A percentile compares a stretch with the other conserved stretches of the same genome.
phyloP scores from a whole-genome alignment of 2,113 vertebrate genomes.

The Eolophus roseicapilla region DNA sequence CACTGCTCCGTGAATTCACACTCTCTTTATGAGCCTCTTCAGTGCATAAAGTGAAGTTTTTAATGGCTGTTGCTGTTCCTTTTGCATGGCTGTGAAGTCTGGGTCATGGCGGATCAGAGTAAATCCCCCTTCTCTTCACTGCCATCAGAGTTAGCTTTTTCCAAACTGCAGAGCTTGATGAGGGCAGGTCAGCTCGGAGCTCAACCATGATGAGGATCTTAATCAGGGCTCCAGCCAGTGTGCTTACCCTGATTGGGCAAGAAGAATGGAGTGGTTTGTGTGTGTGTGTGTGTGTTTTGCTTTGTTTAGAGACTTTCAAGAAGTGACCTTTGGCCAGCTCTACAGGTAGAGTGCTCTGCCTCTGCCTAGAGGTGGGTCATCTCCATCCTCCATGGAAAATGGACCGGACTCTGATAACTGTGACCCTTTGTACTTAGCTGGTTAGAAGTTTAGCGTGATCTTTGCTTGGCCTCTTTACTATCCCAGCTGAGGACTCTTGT shows the following conservation, averaged over 20 bases:
- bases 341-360: background rate
- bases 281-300: background rate
- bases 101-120: background rate
- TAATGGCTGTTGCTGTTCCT: conserved; percentile 12
- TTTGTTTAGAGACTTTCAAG: background rate
- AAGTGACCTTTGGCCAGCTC: background rate
- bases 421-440: background rate
- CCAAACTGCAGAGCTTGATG: background rate
- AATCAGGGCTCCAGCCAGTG: background rate
- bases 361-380: background rate
- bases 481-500: background rate
- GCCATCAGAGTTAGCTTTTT: background rate
- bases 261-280: background rate
- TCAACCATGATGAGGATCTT: background rate
- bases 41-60: background rate
- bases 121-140: background rate
- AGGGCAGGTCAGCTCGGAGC: background rate
- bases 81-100: conserved; percentile 16
- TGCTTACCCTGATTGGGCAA: background rate
- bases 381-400: background rate
- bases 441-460: background rate
- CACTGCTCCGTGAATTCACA: conserved; percentile 10
- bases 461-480: background rate
- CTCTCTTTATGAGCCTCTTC: conserved; percentile 37
- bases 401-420: background rate